Evolutionary conservation across 2,888 invertebrate species (phyloP), one percentile per base, ranked within the genome.

Genomic region (Dendrolimus pini): DNA sequence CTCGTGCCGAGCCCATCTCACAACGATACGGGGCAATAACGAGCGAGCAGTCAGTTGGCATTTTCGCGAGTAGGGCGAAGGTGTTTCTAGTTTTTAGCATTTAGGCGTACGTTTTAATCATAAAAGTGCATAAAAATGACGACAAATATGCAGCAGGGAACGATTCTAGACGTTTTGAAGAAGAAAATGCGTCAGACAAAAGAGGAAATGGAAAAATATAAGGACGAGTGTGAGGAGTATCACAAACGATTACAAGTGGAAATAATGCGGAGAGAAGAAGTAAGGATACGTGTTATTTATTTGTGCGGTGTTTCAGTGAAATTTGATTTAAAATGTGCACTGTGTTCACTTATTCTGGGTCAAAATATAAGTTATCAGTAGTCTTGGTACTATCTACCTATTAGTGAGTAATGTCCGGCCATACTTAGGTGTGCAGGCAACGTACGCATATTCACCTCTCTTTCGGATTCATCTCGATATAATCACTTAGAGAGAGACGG

Each of bases 161-260:
- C 96, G 80, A 95, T 99, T 77, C 93, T 99, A 89, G 98, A 98
- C 92, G 97, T 98, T 82, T 94, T 99, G 81, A 99, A 99, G 94
- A 98, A 98, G 94, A 99, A 99, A 95, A 99, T 99, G 99, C 94
- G 98, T 75, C 97, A 98, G 92, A 97, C 98, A 77, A 98, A 98
- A 92, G 98, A 98, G 90, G 99, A 99, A 93, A 97, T 98, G 95
- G 99, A 99, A 90, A 96, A 97, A 91, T 97, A 97, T 92, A 98
- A 97, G 93, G 99, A 99, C 91, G 97, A 98, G 89, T 97, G 97
- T 89, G 98, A 98, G 91, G 97, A 98, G 91, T 96, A 95, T 88
- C 96, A 97, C 91, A 96, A 97, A 93, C 95, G 97, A 89, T 93
- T 98, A 85, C 97, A 98, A 93, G 94, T 96, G 85, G 98, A 98